A percentile compares a stretch with the other conserved stretches of the same genome.
phyloP scores from a whole-genome alignment of 1,140 invertebrate genomes.

The Drosophila guanche region DNA sequence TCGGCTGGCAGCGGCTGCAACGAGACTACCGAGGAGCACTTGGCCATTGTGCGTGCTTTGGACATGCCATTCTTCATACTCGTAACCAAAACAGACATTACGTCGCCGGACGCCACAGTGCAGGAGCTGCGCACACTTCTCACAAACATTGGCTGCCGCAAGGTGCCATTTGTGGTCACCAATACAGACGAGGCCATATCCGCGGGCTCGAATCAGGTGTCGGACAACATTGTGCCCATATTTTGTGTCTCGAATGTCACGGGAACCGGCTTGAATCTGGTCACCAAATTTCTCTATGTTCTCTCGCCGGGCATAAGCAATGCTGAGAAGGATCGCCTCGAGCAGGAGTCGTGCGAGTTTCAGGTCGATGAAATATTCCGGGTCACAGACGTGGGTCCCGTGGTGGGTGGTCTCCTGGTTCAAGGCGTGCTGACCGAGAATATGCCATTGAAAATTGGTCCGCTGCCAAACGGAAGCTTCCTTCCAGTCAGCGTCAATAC shows the following conservation, averaged over 20 bases:
- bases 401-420: constrained; percentile 93
- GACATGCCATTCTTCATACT: constrained; percentile 95
- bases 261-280: constrained; percentile 91
- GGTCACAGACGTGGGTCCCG: constrained; percentile 90
- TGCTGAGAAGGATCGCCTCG: constrained; percentile 89
- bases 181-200: constrained; percentile 90
- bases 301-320: constrained; percentile 88
- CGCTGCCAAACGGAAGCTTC: constrained; percentile 92
- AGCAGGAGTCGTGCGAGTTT: constrained; percentile 92
- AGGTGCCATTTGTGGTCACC: constrained; percentile 88
- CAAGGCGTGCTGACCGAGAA: constrained; percentile 94
- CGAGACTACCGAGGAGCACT: constrained; percentile 91
- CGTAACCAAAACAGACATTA: constrained; percentile 94
- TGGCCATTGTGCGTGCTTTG: constrained; percentile 92
- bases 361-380: constrained; percentile 97
- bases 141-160: constrained; percentile 86
- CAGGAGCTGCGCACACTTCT: constrained; percentile 87
- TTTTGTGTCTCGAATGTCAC: constrained; percentile 98
- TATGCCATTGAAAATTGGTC: constrained; percentile 87
- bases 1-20: constrained; percentile 86
- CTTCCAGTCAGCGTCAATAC: constrained; percentile 90
- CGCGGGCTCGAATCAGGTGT: constrained; percentile 86
- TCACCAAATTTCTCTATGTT: constrained; percentile 91
- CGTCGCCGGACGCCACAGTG: constrained; percentile 86
- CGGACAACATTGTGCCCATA: constrained; percentile 91